Conservation (phyloP, 1,140 invertebrate species). For the Danaus plexippus region DNA sequence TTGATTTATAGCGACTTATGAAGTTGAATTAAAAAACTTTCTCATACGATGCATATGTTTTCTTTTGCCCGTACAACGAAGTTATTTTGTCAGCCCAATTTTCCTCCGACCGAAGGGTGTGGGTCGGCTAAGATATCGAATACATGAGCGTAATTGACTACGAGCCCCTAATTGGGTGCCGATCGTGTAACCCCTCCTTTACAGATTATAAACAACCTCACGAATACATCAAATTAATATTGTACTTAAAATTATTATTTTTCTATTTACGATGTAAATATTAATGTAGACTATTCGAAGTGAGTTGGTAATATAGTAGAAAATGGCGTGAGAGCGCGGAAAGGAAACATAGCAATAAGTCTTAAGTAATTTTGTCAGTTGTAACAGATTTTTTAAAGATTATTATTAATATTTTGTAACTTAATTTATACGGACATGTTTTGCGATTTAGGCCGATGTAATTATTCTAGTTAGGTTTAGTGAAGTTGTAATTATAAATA, state of each 20-base stretch:
- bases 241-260: constrained; percentile 32
- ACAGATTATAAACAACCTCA: constrained; percentile 19
- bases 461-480: constrained; percentile 59
- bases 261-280: constrained; percentile 33
- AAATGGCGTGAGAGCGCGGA: constrained; percentile 19
- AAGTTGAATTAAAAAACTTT: too few species aligned
- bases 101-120: too few species aligned
- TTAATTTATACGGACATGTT: constrained; percentile 53
- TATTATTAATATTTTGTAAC: constrained; percentile 50
- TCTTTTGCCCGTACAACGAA: too few species aligned
- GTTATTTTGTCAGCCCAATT: too few species aligned
- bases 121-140: constrained; percentile 19
- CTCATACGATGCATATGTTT: too few species aligned
- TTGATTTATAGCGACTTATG: too few species aligned
- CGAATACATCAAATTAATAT: constrained; percentile 14
- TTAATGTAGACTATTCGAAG: constrained; percentile 28
- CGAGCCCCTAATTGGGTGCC: constrained; percentile 34
- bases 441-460: constrained; percentile 54
- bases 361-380: constrained; percentile 26
- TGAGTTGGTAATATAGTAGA: constrained; percentile 30
- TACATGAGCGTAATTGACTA: constrained; percentile 33
- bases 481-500: constrained; percentile 61
- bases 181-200: constrained; percentile 25
- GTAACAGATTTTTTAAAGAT: constrained; percentile 26
- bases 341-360: constrained; percentile 43